Conservation (phyloP, 2,888 invertebrate genomes). For the Lycocerus yunnanus region DNA sequence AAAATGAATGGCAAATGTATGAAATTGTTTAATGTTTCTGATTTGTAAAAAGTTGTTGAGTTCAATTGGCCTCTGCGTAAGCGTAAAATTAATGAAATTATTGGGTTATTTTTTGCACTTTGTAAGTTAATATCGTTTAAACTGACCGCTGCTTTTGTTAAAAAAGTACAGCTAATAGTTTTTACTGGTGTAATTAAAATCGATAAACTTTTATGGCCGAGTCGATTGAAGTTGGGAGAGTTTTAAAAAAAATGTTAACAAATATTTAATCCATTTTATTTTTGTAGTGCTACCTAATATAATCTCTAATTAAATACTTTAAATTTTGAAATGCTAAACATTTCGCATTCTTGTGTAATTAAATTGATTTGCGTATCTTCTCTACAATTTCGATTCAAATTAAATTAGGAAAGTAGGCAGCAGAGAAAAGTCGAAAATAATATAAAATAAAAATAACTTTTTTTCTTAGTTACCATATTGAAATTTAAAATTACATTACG, state of each 20-base stretch:
- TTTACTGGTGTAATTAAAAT: background rate
- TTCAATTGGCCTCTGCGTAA: too few relatives aligned
- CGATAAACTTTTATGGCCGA: background rate
- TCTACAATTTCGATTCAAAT: constrained; percentile 2
- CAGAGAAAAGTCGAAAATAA: background rate
- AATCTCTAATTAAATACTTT: constrained; percentile 1
- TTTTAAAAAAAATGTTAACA: background rate
- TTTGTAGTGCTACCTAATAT: background rate
- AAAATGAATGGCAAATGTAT: too few relatives aligned
- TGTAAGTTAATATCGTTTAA: too few relatives aligned
- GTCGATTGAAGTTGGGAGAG: background rate
- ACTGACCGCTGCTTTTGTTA: background rate
- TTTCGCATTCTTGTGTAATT: background rate
- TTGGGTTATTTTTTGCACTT: background rate
- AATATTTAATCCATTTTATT: background rate
- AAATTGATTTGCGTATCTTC: background rate
- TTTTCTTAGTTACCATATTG: constrained; percentile 7
- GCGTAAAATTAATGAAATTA: background rate
- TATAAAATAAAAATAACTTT: background rate
- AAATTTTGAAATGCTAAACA: background rate
- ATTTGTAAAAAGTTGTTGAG: too few relatives aligned
- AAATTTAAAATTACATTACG: constrained; percentile 17
- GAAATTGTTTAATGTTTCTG: too few relatives aligned
- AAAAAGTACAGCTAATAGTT: background rate
- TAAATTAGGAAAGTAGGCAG: background rate